Conservation (phyloP, 2,113 vertebrate species). For the Grus americana region DNA sequence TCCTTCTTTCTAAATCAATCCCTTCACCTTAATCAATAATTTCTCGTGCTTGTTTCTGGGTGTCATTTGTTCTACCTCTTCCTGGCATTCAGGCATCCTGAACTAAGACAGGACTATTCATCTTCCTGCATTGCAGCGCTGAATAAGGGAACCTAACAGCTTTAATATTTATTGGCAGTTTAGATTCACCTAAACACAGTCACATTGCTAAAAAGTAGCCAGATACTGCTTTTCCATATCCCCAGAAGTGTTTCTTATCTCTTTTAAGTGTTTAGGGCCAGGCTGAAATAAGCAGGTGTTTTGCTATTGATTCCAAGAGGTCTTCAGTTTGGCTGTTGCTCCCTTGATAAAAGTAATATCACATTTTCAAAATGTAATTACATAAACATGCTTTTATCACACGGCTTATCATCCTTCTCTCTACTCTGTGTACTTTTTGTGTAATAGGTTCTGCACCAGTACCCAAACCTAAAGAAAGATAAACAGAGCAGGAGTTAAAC, state of each 20-base stretch:
- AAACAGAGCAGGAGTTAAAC: neutral
- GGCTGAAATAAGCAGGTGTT: neutral
- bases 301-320: neutral
- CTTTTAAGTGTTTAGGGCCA: neutral
- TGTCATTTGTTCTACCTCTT: neutral
- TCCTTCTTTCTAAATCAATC: neutral
- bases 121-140: neutral
- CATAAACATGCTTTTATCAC: neutral
- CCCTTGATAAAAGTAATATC: neutral
- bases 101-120: neutral
- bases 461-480: neutral
- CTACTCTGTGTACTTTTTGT: neutral
- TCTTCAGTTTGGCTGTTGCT: neutral
- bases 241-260: neutral
- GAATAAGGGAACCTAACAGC: neutral
- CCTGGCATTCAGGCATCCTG: neutral
- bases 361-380: neutral
- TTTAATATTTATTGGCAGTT: slow-evolving; percentile 9
- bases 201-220: neutral
- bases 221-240: neutral
- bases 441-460: neutral
- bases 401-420: neutral
- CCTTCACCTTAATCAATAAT: neutral
- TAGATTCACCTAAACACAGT: neutral
- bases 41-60: neutral